phyloP scores from a whole-genome alignment of 2,797 vertebrate species.

The Allochrocebus solatus region DNA sequence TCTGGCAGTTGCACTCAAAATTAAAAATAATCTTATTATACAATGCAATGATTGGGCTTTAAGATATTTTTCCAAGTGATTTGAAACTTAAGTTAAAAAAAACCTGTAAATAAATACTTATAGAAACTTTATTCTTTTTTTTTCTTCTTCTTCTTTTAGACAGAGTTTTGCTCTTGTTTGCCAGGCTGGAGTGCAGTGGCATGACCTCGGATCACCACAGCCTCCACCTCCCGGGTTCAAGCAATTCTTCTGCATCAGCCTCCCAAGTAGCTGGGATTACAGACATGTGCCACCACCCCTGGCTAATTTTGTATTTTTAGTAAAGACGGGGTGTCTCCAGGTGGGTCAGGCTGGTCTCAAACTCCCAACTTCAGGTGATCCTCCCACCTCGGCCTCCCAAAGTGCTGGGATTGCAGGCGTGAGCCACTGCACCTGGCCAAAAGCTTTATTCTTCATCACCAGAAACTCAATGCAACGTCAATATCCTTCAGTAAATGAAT shows the following conservation, averaged over 20 bases:
- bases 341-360: background rate
- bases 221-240: background rate
- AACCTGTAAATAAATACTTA: background rate
- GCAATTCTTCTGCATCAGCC: background rate
- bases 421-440: background rate
- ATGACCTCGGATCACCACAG: background rate
- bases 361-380: background rate
- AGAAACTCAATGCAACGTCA: background rate
- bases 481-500: background rate
- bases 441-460: background rate
- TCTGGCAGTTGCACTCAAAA: background rate
- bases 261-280: background rate
- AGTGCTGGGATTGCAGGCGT: background rate
- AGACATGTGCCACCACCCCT: background rate
- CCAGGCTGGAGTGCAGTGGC: background rate
- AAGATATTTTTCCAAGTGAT: background rate
- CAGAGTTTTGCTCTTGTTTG: rapidly evolving
- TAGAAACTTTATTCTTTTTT: background rate
- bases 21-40: background rate
- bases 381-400: background rate
- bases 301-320: background rate
- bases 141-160: background rate
- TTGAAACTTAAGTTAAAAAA: background rate
- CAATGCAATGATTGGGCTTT: background rate
- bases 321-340: background rate